Evolutionary conservation across 2,113 vertebrate species (phyloP), one percentile per base, ranked within the genome.

Genomic region (Eulemur macaco): DNA sequence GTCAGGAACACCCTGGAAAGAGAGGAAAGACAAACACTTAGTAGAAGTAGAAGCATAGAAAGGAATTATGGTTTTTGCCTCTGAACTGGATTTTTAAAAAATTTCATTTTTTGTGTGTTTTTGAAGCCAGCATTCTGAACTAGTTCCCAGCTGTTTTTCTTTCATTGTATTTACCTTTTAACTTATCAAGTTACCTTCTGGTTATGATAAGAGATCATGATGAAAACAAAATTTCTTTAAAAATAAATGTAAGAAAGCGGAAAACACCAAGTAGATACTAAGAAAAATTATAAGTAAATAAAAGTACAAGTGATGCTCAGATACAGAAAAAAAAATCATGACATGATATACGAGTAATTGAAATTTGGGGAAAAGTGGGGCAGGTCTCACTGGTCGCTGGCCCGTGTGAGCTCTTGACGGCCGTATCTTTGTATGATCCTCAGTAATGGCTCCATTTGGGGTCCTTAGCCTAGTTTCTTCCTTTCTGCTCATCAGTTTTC

Each of bases 401-500:
- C 66, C 39, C 45, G 34, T 10, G 20, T 88, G 69, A 94, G 31
- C 8, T 64, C 60, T 37, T 88, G 23, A 45, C n/a, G 58, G 58
- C 10, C 76, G 8, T 52, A 20, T 39, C 37, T 95, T 63, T 77
- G 25, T 52, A 12, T 76, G 66, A 88, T 31, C 31, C 14, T 89
- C 58, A 80, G 25, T 56, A 25, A 68, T 83, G 42, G 56, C 58
- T 95, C 54, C 85, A 42, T 80, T 90, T 52, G 50, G 63, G 56
- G 69, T 47, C 42, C 76, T 92, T 39, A 42, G 27, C 47, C 8
- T 78, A 69, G 29, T 77, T 88, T 37, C 39, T 82, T 60, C 77
- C 50, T 86, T 86, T 60, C 80, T 87, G 45, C 29, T 89, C 86
- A 91, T 82, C 60, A 78, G 50, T 37, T 94, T 83, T 87, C 84